Evolutionary conservation across 2,888 invertebrate genomes (phyloP).

Genomic region (Hoplodrina ambigua): DNA sequence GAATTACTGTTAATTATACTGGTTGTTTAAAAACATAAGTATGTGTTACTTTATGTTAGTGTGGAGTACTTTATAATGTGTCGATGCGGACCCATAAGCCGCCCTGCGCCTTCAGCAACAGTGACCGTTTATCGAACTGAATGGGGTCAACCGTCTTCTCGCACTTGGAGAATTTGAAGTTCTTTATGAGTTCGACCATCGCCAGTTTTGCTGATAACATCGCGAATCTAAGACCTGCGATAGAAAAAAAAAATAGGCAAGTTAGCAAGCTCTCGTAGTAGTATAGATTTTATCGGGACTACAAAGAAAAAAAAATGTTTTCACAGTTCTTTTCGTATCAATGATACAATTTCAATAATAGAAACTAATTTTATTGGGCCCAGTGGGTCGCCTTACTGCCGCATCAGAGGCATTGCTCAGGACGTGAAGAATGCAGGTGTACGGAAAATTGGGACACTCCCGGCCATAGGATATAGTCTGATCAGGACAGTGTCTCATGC

Average conservation of each 20-base stretch:
- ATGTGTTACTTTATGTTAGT: neutral
- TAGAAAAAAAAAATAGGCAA: conserved; percentile 7
- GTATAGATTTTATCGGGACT: neutral
- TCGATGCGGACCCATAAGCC: conserved; percentile 84
- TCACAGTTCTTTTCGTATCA: too few relatives aligned
- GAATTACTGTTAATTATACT: neutral
- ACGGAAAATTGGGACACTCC: too few relatives aligned
- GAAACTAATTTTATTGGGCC: too few relatives aligned
- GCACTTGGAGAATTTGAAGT: conserved; percentile 81
- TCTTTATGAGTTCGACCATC: conserved; percentile 83
- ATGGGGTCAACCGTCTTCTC: conserved; percentile 83
- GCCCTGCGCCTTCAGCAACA: conserved; percentile 80
- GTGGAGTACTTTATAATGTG: conserved; percentile 52
- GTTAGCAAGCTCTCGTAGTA: neutral
- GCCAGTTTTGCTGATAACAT: conserved; percentile 87
- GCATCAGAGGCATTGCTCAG: too few relatives aligned
- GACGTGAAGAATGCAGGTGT: too few relatives aligned
- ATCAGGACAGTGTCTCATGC: too few relatives aligned
- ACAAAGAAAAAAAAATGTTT: too few relatives aligned
- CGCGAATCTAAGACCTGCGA: conserved; percentile 87
- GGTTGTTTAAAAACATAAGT: too few relatives aligned
- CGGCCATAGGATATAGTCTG: too few relatives aligned
- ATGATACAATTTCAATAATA: too few relatives aligned
- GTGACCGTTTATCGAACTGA: conserved; percentile 75
- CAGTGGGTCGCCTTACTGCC: too few relatives aligned